Evolutionary conservation across 2,888 invertebrate species (phyloP).

Genomic region (Laothoe populi): DNA sequence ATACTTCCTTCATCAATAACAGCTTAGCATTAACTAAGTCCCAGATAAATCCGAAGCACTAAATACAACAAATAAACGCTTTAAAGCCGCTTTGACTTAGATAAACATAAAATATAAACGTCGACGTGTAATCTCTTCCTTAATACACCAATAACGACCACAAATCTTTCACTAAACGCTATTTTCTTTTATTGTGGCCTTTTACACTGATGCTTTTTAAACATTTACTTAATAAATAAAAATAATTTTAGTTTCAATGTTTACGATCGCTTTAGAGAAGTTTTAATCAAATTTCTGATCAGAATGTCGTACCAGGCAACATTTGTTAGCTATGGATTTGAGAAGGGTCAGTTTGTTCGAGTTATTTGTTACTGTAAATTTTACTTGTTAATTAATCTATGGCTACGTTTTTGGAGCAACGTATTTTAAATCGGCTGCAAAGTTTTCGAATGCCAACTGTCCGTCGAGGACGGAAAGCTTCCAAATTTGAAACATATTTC

Average conservation of each 20-base stretch:
- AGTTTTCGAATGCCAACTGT: constrained; percentile 24
- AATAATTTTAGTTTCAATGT: constrained; percentile 12
- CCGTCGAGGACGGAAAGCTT: constrained; percentile 7
- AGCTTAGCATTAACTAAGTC: constrained; percentile 61
- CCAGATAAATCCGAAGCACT: constrained; percentile 81
- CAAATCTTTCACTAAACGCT: constrained; percentile 24
- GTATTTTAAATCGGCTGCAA: constrained; percentile 18
- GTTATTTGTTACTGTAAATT: constrained; percentile 52
- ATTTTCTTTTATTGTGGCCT: constrained; percentile 33
- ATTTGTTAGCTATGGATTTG: constrained; percentile 56
- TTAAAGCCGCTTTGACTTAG: constrained; percentile 36
- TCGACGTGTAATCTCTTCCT: constrained; percentile 25
- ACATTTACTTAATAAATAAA: constrained; percentile 31
- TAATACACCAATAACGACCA: constrained; percentile 12
- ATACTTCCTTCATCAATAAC: constrained; percentile 59
- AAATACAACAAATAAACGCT: constrained; percentile 46
- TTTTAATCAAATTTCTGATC: constrained; percentile 49
- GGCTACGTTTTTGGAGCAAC: constrained; percentile 27
- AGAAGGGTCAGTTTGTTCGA: constrained; percentile 54
- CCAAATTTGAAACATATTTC: constrained; percentile 11
- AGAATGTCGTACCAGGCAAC: constrained; percentile 47
- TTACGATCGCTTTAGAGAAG: constrained; percentile 38
- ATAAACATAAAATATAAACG: constrained; percentile 37
- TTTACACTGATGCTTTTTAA: constrained; percentile 39
- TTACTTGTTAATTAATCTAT: constrained; percentile 39